Evolutionary conservation across 37 sponge, comb jelly and placozoan species (phyloP).

Genomic region (Chondrosia reniformis): DNA sequence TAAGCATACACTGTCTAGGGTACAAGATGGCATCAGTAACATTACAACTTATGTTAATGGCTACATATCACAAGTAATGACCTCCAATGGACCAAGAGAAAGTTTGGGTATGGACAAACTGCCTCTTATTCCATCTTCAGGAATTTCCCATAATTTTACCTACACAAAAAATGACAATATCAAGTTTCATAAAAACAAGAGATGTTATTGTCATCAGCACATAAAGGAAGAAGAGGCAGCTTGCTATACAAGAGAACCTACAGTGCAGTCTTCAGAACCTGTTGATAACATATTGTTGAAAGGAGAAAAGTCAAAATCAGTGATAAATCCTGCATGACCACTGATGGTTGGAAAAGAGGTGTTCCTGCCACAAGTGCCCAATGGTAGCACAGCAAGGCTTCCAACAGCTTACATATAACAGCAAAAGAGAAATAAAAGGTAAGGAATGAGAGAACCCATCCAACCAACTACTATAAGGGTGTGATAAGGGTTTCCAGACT

Average conservation of each 20-base stretch:
- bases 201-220: neutral
- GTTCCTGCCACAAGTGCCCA: conserved; percentile 50
- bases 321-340: conserved; percentile 63
- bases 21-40: neutral
- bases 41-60: neutral
- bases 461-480: neutral
- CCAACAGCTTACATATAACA: conserved; percentile 44
- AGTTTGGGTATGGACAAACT: conserved; percentile 22
- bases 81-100: conserved; percentile 37
- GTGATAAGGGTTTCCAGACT: neutral
- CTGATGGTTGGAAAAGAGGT: conserved; percentile 47
- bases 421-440: neutral
- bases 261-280: conserved; percentile 71
- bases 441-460: neutral
- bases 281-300: conserved; percentile 74
- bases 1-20: neutral
- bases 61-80: conserved; percentile 3
- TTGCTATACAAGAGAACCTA: conserved; percentile 14
- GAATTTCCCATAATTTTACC: conserved; percentile 76
- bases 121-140: conserved; percentile 33
- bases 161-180: conserved; percentile 1
- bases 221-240: too few species aligned
- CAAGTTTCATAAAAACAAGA: neutral
- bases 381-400: conserved; percentile 50
- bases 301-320: conserved; percentile 87